phyloP scores from a whole-genome alignment of 2,113 vertebrate species.

The Cacatua alba region DNA sequence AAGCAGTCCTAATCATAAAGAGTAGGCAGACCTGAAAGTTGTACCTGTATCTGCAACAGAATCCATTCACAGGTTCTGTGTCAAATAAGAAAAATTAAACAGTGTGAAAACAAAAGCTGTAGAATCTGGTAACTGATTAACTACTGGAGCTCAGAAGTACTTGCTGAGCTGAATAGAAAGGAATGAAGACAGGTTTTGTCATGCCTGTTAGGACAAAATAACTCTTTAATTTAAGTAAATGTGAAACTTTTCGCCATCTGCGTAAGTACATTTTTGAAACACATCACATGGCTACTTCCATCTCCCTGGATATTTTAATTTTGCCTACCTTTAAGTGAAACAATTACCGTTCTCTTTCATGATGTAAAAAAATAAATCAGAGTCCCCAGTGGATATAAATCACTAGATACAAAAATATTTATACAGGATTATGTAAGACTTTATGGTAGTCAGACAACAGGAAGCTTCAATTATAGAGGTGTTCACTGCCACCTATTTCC shows the following conservation, averaged over 20 bases:
- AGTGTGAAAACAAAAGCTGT: constrained; percentile 75
- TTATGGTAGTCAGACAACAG: constrained; percentile 1
- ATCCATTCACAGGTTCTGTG: constrained; percentile 61
- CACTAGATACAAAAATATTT: background rate
- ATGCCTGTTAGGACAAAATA: constrained; percentile 79
- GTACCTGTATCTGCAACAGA: constrained; percentile 12
- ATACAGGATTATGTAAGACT: background rate
- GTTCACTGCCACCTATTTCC: constrained; percentile 8
- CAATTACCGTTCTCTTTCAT: background rate
- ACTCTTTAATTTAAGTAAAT: constrained; percentile 70
- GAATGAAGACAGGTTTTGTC: constrained; percentile 87
- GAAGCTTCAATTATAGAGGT: background rate
- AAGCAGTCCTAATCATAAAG: background rate
- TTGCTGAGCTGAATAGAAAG: constrained; percentile 81
- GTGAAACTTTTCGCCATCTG: constrained; percentile 51
- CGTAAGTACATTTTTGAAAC: constrained; percentile 47
- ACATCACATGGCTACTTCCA: background rate
- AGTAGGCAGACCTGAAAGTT: constrained; percentile 2
- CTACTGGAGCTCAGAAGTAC: constrained; percentile 71
- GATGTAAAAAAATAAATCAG: background rate
- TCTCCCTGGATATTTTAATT: background rate
- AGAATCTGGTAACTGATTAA: constrained; percentile 85
- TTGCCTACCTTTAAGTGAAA: background rate
- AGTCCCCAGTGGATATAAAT: background rate
- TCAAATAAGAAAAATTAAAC: constrained; percentile 70